phyloP scores from a whole-genome alignment of 2,113 vertebrate genomes.

The Taxidea taxus region DNA sequence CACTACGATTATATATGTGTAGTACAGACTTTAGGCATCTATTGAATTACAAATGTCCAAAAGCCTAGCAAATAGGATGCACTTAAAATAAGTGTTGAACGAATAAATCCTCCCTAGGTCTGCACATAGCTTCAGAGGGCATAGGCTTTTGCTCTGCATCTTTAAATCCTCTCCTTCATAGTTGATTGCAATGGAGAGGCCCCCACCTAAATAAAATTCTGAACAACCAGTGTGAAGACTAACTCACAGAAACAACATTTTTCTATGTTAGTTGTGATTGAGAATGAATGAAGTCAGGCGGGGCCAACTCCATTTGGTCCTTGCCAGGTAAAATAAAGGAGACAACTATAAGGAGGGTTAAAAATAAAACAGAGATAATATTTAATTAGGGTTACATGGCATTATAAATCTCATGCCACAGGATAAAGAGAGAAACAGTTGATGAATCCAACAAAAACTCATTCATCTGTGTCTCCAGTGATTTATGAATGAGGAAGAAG shows the following conservation, averaged over 20 bases:
- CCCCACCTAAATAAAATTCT: background rate
- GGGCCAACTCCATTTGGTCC: background rate
- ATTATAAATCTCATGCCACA: background rate
- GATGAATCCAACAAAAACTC: background rate
- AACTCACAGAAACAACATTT: background rate
- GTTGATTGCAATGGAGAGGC: background rate
- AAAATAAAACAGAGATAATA: background rate
- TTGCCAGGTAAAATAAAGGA: background rate
- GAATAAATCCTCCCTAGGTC: background rate
- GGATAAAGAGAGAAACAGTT: background rate
- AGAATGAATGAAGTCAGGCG: background rate
- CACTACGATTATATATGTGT: background rate
- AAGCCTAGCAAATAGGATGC: background rate
- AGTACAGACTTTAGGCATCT: background rate
- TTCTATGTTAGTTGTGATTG: background rate
- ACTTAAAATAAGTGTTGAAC: background rate
- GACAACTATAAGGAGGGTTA: background rate
- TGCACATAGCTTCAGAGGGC: background rate
- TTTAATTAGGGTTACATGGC: background rate
- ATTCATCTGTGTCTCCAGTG: background rate
- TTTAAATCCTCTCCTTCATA: background rate
- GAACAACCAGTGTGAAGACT: background rate
- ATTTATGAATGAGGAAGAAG: background rate
- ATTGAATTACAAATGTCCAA: background rate
- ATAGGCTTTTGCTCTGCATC: accelerated